Conservation (phyloP, 92 coral and sea anemone genomes). For the Actinostola sp. region DNA sequence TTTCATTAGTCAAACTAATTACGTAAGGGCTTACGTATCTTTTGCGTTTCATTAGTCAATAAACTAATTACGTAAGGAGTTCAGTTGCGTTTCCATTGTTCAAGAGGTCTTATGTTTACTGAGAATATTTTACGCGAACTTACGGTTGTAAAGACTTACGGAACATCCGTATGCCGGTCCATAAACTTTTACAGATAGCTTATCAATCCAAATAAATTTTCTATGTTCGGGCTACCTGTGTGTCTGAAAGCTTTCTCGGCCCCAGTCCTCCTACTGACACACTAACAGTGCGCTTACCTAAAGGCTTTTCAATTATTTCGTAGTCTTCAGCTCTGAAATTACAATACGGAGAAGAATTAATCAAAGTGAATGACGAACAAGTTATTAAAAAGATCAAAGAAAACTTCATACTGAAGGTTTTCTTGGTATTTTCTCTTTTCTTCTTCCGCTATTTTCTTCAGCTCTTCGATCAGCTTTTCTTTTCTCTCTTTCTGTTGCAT, state of each 20-base stretch:
- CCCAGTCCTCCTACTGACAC: background rate
- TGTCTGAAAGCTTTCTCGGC: too few species aligned
- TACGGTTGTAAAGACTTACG: too few species aligned
- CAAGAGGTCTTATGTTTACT: background rate
- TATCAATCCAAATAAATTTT: too few species aligned
- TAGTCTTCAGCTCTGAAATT: conserved; percentile 83
- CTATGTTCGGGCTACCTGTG: too few species aligned
- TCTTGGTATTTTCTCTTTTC: conserved; percentile 76
- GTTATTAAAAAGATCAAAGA: background rate
- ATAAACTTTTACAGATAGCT: too few species aligned
- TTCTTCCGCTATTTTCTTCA: conserved; percentile 63
- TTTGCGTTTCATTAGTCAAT: too few species aligned
- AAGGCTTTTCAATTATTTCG: conserved; percentile 79
- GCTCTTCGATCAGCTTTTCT: conserved; percentile 70
- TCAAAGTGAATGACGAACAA: background rate
- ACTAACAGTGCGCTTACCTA: conserved; percentile 51
- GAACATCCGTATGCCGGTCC: too few species aligned
- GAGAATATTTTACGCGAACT: background rate
- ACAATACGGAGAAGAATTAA: conserved; percentile 4
- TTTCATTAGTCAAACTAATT: background rate
- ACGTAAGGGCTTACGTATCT: background rate
- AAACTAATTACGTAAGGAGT: too few species aligned
- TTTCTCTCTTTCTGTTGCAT: conserved; percentile 55
- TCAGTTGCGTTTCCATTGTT: too few species aligned
- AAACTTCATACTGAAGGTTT: conserved; percentile 73